phyloP scores from a whole-genome alignment of 2,797 vertebrate genomes.

The Rhyacichthys aspro region DNA sequence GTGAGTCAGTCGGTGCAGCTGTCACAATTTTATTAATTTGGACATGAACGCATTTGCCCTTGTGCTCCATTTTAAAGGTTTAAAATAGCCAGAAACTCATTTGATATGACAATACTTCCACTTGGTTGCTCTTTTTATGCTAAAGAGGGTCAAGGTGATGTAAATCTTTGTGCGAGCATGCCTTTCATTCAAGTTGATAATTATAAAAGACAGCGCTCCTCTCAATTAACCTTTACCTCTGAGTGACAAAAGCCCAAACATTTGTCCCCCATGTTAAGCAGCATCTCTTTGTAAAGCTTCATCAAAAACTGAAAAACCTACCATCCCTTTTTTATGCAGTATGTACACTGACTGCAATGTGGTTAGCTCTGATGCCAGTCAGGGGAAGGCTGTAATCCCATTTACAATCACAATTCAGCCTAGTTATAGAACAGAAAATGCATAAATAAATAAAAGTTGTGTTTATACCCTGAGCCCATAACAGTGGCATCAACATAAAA shows the following conservation, averaged over 20 bases:
- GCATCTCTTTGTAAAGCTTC: constrained; percentile 5
- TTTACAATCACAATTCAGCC: constrained; percentile 16
- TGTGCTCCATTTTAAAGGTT: too few species aligned
- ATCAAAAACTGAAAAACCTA: constrained; percentile 7
- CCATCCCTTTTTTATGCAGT: background rate
- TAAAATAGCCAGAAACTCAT: too few species aligned
- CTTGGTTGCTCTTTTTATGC: too few species aligned
- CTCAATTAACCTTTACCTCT: constrained; percentile 1
- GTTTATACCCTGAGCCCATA: constrained; percentile 25
- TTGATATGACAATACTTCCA: too few species aligned
- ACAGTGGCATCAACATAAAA: constrained; percentile 14
- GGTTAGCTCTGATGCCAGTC: background rate
- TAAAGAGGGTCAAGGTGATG: too few species aligned
- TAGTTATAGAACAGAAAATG: background rate
- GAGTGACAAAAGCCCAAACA: constrained; percentile 1
- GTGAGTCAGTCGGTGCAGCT: constrained; percentile 43
- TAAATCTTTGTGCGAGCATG: background rate
- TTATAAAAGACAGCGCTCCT: background rate
- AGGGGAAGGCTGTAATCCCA: background rate
- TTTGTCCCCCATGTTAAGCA: constrained; percentile 1
- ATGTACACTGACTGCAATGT: too few species aligned
- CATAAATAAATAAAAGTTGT: constrained; percentile 15
- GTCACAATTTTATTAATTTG: constrained; percentile 15
- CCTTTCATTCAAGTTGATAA: background rate
- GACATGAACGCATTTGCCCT: background rate